Percentiles rank a stretch among this genome's conserved stretches.
Conservation (phyloP, 2,888 invertebrate genomes). For the Drosophila leonis region DNA sequence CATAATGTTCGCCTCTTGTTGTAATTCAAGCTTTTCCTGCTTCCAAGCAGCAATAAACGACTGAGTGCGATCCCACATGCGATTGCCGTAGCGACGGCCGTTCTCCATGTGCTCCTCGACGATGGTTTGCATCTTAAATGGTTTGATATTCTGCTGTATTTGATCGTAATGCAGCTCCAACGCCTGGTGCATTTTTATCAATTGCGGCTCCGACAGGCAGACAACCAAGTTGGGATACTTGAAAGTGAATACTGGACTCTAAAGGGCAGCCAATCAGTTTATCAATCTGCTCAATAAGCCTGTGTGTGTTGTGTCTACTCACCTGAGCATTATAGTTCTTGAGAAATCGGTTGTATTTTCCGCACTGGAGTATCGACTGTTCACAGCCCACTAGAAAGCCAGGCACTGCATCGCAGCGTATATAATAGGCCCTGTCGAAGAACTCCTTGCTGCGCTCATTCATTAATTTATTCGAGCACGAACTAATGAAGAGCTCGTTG, state of each 20-base stretch:
- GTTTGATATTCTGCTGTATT: conserved; percentile 84
- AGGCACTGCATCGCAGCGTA: conserved; percentile 86
- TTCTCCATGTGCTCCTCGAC: conserved; percentile 86
- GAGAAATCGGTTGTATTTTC: conserved; percentile 90
- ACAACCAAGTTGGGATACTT: conserved; percentile 81
- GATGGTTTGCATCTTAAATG: conserved; percentile 86
- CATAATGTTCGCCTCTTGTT: conserved; percentile 56
- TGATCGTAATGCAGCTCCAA: conserved; percentile 70
- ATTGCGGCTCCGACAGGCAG: conserved; percentile 81
- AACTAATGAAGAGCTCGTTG: conserved; percentile 92
- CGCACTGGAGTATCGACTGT: conserved; percentile 90
- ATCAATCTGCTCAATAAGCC: not conserved
- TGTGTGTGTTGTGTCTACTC: conserved; percentile 76
- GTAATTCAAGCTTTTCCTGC: conserved; percentile 63
- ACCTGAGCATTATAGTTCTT: conserved; percentile 90
- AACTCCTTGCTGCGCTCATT: conserved; percentile 83
- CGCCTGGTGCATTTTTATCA: conserved; percentile 71
- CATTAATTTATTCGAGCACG: conserved; percentile 70
- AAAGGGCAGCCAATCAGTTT: not conserved
- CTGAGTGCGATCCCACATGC: conserved; percentile 85
- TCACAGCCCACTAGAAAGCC: conserved; percentile 89
- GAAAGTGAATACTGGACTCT: conserved; percentile 83
- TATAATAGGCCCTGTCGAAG: conserved; percentile 83
- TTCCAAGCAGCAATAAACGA: conserved; percentile 81
- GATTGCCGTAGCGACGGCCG: conserved; percentile 86